Conservation (phyloP, 2,113 vertebrate species). For the Romanogobio albipinnatus region DNA sequence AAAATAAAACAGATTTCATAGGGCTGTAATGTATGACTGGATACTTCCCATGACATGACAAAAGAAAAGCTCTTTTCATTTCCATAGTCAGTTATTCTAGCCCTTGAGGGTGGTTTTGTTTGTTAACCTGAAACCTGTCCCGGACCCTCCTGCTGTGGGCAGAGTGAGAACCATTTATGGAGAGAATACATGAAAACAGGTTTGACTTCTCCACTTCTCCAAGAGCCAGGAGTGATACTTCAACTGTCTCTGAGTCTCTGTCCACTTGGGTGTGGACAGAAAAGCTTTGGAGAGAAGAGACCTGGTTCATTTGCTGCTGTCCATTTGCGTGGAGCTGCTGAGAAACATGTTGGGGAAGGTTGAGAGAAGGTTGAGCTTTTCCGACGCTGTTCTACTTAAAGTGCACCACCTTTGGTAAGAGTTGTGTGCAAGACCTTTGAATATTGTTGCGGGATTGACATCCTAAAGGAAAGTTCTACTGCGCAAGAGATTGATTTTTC, state of each 20-base stretch:
- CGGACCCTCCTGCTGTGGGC: slow-evolving; percentile 17
- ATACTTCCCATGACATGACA: neutral
- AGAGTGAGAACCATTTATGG: neutral
- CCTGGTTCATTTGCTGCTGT: neutral
- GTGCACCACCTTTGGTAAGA: slow-evolving; percentile 57
- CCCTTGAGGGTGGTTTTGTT: slow-evolving; percentile 39
- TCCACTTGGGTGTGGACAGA: slow-evolving; percentile 12
- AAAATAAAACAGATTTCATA: too few relatives aligned
- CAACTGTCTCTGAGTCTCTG: slow-evolving; percentile 12
- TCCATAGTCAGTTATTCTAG: slow-evolving; percentile 28
- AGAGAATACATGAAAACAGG: slow-evolving; percentile 45
- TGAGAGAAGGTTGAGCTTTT: slow-evolving; percentile 48
- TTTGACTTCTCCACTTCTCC: slow-evolving; percentile 44
- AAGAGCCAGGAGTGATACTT: slow-evolving; percentile 18
- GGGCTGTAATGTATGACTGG: neutral
- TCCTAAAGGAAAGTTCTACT: neutral
- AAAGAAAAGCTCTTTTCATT: slow-evolving; percentile 1
- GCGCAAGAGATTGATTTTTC: neutral
- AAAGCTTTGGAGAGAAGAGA: slow-evolving; percentile 43
- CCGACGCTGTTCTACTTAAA: slow-evolving; percentile 49
- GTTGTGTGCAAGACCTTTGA: neutral
- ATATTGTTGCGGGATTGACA: neutral
- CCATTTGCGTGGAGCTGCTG: slow-evolving; percentile 2
- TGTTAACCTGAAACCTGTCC: slow-evolving; percentile 34
- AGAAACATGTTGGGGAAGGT: slow-evolving; percentile 30